Percentiles rank a stretch among this genome's conserved stretches.
Evolutionary conservation across 2,797 vertebrate genomes (phyloP).

Genomic region (Argentina silus): DNA sequence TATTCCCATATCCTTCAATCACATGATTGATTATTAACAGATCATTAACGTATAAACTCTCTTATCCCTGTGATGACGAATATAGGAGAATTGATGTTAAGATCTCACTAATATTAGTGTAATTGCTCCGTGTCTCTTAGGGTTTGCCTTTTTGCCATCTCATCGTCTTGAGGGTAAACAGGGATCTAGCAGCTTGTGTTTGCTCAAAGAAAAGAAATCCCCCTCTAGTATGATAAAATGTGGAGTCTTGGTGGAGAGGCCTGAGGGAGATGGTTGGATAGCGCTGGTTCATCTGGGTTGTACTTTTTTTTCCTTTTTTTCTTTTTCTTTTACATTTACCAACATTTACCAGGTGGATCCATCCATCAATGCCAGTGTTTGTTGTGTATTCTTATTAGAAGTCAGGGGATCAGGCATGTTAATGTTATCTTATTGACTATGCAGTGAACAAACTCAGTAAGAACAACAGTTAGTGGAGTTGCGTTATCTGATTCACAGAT

Average conservation of each 20-base stretch:
- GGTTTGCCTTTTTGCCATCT: background rate
- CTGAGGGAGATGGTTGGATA: background rate
- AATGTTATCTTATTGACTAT: too few relatives aligned
- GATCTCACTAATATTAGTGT: background rate
- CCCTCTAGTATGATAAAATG: background rate
- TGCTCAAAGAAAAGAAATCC: background rate
- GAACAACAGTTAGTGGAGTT: too few relatives aligned
- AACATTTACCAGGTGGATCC: background rate
- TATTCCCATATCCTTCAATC: background rate
- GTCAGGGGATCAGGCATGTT: too few relatives aligned
- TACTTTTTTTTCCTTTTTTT: too few relatives aligned
- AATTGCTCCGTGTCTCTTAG: background rate
- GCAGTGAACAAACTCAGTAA: too few relatives aligned
- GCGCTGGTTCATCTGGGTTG: too few relatives aligned
- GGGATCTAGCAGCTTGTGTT: slow-evolving; percentile 8
- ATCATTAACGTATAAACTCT: background rate
- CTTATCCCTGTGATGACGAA: too few relatives aligned
- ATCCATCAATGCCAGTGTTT: background rate
- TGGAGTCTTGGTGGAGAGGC: slow-evolving; percentile 3
- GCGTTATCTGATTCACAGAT: too few relatives aligned
- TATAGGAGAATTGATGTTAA: background rate
- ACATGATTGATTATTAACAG: background rate
- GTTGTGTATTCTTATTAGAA: too few relatives aligned
- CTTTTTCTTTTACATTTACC: background rate
- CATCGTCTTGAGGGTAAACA: background rate